phyloP scores from a whole-genome alignment of 2,797 vertebrate species.

The Arnoldichthys spilopterus region DNA sequence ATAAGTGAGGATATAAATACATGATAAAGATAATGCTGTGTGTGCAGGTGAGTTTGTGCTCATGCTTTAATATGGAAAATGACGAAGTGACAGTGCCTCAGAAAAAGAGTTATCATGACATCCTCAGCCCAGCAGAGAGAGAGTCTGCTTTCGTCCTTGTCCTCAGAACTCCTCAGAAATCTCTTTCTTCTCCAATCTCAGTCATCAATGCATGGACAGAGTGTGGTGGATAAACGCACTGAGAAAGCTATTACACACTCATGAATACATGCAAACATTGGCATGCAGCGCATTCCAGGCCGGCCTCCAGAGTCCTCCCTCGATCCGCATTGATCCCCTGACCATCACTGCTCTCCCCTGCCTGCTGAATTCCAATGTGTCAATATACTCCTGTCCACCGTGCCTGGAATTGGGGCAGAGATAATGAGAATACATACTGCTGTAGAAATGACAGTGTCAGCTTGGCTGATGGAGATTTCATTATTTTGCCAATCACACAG shows the following conservation, averaged over 20 bases:
- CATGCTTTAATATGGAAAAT: not conserved
- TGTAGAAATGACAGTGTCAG: slow-evolving; percentile 24
- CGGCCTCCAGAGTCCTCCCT: slow-evolving; percentile 2
- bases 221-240: not conserved
- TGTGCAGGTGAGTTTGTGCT: not conserved
- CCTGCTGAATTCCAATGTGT: slow-evolving; percentile 27
- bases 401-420: slow-evolving; percentile 5
- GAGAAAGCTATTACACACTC: slow-evolving; percentile 22
- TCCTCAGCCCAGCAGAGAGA: not conserved
- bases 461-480: not conserved
- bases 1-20: too few relatives aligned
- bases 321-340: slow-evolving; percentile 14
- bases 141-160: not conserved
- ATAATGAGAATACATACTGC: slow-evolving; percentile 23
- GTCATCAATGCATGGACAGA: slow-evolving; percentile 25
- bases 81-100: not conserved
- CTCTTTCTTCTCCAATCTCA: slow-evolving; percentile 22
- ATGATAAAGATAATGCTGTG: not conserved
- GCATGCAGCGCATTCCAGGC: not conserved
- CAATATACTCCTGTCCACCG: not conserved
- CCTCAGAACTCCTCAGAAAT: slow-evolving; percentile 4
- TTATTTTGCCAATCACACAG: slow-evolving; percentile 20
- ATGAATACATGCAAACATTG: slow-evolving; percentile 38
- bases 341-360: not conserved
- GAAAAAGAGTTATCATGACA: not conserved